phyloP scores from a whole-genome alignment of 2,888 invertebrate species.

The Trichogramma evanescens region DNA sequence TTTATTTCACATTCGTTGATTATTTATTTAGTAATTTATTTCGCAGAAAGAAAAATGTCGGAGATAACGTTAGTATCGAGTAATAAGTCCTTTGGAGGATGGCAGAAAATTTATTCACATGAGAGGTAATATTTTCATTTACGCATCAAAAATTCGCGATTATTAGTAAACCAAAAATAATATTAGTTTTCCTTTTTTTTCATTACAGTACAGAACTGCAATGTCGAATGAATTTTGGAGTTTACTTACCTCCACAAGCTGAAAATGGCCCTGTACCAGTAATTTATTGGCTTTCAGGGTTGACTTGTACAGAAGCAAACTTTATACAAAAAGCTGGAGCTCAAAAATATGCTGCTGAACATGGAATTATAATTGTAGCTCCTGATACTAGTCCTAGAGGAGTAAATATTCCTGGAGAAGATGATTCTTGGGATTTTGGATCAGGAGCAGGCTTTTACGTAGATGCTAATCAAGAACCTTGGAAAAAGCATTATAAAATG shows the following conservation, averaged over 20 bases:
- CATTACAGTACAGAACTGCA: slow-evolving; percentile 59
- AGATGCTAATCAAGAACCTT: slow-evolving; percentile 84
- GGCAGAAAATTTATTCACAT: slow-evolving; percentile 78
- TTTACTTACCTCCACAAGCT: slow-evolving; percentile 78
- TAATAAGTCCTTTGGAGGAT: slow-evolving; percentile 73
- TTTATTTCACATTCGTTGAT: too few species aligned
- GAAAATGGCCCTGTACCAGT: slow-evolving; percentile 65
- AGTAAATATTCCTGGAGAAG: slow-evolving; percentile 81
- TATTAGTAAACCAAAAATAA: background rate
- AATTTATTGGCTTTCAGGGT: slow-evolving; percentile 84
- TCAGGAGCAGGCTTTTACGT: slow-evolving; percentile 93
- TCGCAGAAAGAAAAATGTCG: slow-evolving; percentile 49
- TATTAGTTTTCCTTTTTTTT: background rate
- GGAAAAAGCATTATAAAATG: slow-evolving; percentile 92
- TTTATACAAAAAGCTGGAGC: slow-evolving; percentile 94
- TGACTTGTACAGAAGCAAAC: slow-evolving; percentile 92
- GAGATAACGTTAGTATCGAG: slow-evolving; percentile 58
- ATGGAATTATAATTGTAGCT: slow-evolving; percentile 79
- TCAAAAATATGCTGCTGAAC: slow-evolving; percentile 80
- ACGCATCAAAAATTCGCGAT: background rate
- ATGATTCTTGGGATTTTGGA: slow-evolving; percentile 91
- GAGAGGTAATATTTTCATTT: slow-evolving; percentile 52
- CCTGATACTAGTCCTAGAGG: slow-evolving; percentile 96
- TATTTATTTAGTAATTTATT: background rate
- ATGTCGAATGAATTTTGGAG: slow-evolving; percentile 89